These are phyloP conservation scores for Pterocles burchelli DNA, from an alignment of 2,113 vertebrate species.

Conservation along the genomic window DNA sequence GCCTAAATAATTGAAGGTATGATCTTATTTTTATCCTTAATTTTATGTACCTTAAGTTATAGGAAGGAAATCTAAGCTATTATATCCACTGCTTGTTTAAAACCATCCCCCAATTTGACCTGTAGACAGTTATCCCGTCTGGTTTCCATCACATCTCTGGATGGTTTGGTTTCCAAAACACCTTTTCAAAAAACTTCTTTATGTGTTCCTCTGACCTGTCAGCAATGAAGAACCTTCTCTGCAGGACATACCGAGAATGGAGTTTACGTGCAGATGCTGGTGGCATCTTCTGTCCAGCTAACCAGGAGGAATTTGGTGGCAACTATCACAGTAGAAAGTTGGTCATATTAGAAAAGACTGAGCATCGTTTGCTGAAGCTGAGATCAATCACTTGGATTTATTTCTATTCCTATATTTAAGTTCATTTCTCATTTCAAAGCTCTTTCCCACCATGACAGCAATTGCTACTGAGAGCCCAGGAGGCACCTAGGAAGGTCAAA, in stretches of 20 bases:
- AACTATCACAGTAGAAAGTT: background rate
- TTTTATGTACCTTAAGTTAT: background rate
- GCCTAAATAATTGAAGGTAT: background rate
- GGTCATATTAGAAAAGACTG: background rate
- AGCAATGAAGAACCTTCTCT: background rate
- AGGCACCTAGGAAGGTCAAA: background rate
- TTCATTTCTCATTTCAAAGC: background rate
- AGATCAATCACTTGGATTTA: background rate
- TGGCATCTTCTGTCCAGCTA: background rate
- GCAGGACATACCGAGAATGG: accelerated
- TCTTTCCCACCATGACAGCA: background rate
- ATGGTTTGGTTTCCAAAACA: background rate
- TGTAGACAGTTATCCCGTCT: background rate
- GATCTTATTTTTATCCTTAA: background rate
- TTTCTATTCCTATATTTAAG: background rate
- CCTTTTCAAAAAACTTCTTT: background rate
- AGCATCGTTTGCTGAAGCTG: background rate
- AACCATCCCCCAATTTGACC: accelerated
- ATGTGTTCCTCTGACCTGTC: background rate
- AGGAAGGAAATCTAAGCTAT: background rate
- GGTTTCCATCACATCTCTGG: background rate
- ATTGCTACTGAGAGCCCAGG: background rate
- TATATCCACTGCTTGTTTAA: background rate
- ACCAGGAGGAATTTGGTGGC: background rate
- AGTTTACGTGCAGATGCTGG: background rate